phyloP scores from a whole-genome alignment of 37 sponge, comb jelly and placozoan species.

The Eunapius fragilis region DNA sequence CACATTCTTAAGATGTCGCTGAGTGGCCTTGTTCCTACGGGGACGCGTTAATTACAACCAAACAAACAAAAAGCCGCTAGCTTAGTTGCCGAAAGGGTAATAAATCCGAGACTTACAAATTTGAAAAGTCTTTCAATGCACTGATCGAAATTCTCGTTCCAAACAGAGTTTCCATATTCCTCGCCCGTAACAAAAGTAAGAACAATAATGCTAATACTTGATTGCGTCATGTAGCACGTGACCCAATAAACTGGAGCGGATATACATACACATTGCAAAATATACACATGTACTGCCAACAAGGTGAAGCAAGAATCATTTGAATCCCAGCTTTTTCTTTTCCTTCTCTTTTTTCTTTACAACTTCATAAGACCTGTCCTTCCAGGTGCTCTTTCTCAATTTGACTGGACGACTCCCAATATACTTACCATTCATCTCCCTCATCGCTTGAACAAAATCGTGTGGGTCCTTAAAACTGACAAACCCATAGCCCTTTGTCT shows the following conservation, averaged over 20 bases:
- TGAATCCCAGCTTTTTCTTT: slow-evolving; percentile 88
- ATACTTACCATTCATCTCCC: slow-evolving; percentile 95
- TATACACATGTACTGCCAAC: background rate
- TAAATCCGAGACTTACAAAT: slow-evolving; percentile 38
- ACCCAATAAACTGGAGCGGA: background rate
- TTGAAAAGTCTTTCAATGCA: slow-evolving; percentile 64
- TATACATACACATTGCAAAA: background rate
- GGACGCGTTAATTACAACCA: background rate
- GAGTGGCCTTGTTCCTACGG: slow-evolving; percentile 63
- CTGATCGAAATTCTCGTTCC: slow-evolving; percentile 48
- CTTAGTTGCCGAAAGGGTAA: background rate
- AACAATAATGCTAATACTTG: no score
- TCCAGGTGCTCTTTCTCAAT: slow-evolving; percentile 95
- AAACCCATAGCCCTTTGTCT: slow-evolving; percentile 97
- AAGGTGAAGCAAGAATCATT: background rate
- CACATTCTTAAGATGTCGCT: slow-evolving; percentile 79
- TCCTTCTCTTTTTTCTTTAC: slow-evolving; percentile 90
- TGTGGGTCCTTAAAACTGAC: slow-evolving; percentile 95
- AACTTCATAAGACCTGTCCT: slow-evolving; percentile 74
- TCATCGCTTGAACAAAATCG: slow-evolving; percentile 95
- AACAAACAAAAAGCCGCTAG: background rate
- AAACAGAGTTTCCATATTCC: slow-evolving; percentile 60
- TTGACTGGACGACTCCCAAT: slow-evolving; percentile 94
- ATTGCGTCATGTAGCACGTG: background rate
- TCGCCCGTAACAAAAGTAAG: background rate